Evolutionary conservation across 2,888 invertebrate species (phyloP), one percentile per base, ranked within the genome.

Genomic region (Acleris laterana): DNA sequence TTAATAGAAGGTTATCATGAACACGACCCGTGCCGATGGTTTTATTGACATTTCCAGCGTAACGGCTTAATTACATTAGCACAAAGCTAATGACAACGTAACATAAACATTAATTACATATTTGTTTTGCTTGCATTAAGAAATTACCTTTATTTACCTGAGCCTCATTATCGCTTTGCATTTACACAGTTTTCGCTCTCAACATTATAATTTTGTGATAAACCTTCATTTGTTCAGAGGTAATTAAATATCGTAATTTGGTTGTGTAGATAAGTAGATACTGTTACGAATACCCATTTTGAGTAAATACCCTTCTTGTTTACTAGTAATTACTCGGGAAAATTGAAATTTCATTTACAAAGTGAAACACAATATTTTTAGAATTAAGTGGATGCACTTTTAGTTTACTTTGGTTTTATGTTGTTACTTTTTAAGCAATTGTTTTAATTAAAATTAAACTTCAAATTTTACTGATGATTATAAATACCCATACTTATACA

Each of bases 21-120:
- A 38, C 38, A 38, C 38, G 38, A 38, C 38, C 38, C 13, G 38
- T 0, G 38, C 11, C n/a, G 19, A 32, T 53, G 32, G 17, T 38
- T n/a, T 38, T 53, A 53, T 53, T 53, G 53, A 19, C 38, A 38
- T 19, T 53, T 19, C 1, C 38, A 25, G 44, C 28, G 44, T 51
- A 44, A 48, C 19, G 20, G 25, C 44, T 57, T 56, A 44, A 44
- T 57, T 57, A 51, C 17, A 63, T 48, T 46, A 51, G 46, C 51
- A 58, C 51, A 13, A 28, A 11, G 51, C 28, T 57, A 57, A 63
- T 57, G 57, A 51, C 46, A 16, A 25, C 16, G 20, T 22, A 63
- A 51, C n/a, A 22, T 32, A 57, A 63, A 63, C 58, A 51, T 58
- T 58, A 28, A 63, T 63, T 63, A 63, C 22, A 22, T 17, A 32